A percentile compares a stretch with the other conserved stretches of the same genome.
Conservation (phyloP, 1,140 invertebrate genomes). For the Chironomus tepperi region DNA sequence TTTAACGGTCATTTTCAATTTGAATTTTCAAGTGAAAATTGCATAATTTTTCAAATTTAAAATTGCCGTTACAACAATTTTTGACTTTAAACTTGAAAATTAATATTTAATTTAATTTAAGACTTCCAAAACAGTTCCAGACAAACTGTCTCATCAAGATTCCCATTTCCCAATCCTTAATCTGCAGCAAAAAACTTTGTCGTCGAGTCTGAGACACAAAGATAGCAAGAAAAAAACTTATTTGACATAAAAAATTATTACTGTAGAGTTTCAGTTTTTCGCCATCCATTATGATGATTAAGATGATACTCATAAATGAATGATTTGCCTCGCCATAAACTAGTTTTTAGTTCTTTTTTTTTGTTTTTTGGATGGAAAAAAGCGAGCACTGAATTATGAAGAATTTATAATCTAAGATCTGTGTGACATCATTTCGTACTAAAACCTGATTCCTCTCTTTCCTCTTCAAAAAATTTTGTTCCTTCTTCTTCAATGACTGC, state of each 20-base stretch:
- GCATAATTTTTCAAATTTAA: too few relatives aligned
- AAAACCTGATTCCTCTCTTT: background rate
- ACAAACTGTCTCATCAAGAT: background rate
- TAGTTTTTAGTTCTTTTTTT: background rate
- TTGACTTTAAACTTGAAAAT: too few relatives aligned
- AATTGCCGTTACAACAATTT: too few relatives aligned
- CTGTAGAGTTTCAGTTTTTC: too few relatives aligned
- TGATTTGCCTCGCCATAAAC: background rate
- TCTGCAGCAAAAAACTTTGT: too few relatives aligned
- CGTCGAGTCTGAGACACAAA: background rate
- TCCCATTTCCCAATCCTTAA: background rate
- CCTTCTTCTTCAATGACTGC: background rate
- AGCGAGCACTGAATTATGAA: too few relatives aligned
- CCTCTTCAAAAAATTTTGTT: too few relatives aligned
- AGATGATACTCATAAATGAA: conserved; percentile 7
- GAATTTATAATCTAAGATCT: background rate
- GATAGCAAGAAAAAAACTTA: background rate
- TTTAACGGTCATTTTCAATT: too few relatives aligned
- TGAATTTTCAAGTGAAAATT: too few relatives aligned
- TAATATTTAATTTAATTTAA: too few relatives aligned
- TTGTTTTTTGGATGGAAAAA: too few relatives aligned
- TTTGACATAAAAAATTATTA: conserved; percentile 2
- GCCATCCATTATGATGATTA: conserved; percentile 9
- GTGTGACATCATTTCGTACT: conserved; percentile 12
- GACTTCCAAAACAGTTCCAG: too few relatives aligned